A percentile compares a stretch with the other conserved stretches of the same genome.
Evolutionary conservation across 2,797 vertebrate genomes (phyloP).

Genomic region (Danio kyathit): DNA sequence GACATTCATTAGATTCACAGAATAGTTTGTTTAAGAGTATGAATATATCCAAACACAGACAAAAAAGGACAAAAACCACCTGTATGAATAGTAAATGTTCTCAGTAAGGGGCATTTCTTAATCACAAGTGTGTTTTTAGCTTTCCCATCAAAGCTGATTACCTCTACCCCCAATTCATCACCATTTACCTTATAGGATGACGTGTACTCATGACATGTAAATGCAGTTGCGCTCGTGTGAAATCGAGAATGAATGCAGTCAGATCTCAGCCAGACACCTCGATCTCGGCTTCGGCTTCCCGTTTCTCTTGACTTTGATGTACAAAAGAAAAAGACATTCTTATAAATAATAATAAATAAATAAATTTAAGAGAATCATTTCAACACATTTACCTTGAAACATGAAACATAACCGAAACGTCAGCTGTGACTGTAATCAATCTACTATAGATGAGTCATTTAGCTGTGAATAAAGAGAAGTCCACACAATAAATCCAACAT

Average conservation of each 20-base stretch:
- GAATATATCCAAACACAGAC: not conserved
- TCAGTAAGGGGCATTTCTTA: not conserved
- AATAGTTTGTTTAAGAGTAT: not conserved
- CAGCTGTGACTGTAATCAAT: not conserved
- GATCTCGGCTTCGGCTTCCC: not conserved
- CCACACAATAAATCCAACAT: no score
- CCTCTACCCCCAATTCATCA: conserved; percentile 1
- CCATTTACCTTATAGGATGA: not conserved
- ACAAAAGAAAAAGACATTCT: not conserved
- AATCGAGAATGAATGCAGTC: not conserved
- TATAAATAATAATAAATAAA: not conserved
- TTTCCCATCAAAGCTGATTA: conserved; percentile 20
- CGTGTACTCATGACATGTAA: not conserved
- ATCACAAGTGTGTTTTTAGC: not conserved
- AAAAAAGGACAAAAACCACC: not conserved
- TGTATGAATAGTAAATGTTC: not conserved
- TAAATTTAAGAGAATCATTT: not conserved
- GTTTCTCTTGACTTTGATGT: conserved; percentile 1
- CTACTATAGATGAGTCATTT: not conserved
- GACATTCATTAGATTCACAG: not conserved
- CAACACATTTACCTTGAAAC: not conserved
- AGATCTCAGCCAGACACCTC: not conserved
- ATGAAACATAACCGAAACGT: not conserved
- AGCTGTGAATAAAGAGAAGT: not conserved
- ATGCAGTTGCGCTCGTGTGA: not conserved